Conservation (phyloP, 1,140 invertebrate genomes). For the Drosophila lacteicornis region DNA sequence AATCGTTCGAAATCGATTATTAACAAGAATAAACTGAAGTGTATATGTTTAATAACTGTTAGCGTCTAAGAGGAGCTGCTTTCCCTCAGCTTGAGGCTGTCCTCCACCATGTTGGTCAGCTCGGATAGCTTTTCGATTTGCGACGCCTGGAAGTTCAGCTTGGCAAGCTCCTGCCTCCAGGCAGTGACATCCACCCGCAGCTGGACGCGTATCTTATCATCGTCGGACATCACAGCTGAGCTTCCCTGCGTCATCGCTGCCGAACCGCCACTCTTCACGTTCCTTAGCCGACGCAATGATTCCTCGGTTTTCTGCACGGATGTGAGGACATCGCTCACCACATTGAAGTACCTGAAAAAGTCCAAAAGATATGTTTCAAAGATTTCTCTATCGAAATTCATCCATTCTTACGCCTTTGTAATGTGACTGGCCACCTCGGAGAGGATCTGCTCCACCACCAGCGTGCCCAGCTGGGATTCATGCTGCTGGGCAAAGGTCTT, state of each 20-base stretch:
- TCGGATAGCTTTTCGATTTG: conserved; percentile 68
- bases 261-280: conserved; percentile 87
- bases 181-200: conserved; percentile 93
- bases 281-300: conserved; percentile 94
- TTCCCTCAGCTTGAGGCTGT: conserved; percentile 73
- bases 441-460: conserved; percentile 86
- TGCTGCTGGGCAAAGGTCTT: conserved; percentile 88
- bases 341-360: conserved; percentile 90
- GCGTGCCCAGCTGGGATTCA: conserved; percentile 85
- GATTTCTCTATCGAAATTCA: not conserved
- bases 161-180: conserved; percentile 84
- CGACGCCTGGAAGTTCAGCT: conserved; percentile 64
- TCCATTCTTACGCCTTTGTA: conserved; percentile 88
- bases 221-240: conserved; percentile 88
- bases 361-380: not conserved
- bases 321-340: conserved; percentile 94
- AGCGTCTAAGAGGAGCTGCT: conserved; percentile 21
- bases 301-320: conserved; percentile 98
- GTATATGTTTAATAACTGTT: conserved; percentile 35
- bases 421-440: conserved; percentile 87
- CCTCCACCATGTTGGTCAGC: conserved; percentile 70
- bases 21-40: conserved; percentile 69
- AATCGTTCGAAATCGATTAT: conserved; percentile 60
- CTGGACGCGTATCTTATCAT: conserved; percentile 97
- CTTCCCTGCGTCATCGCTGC: conserved; percentile 80